Evolutionary conservation across 1,140 invertebrate species (phyloP), one percentile per base, ranked within the genome.

Genomic region (Papilio helenus): DNA sequence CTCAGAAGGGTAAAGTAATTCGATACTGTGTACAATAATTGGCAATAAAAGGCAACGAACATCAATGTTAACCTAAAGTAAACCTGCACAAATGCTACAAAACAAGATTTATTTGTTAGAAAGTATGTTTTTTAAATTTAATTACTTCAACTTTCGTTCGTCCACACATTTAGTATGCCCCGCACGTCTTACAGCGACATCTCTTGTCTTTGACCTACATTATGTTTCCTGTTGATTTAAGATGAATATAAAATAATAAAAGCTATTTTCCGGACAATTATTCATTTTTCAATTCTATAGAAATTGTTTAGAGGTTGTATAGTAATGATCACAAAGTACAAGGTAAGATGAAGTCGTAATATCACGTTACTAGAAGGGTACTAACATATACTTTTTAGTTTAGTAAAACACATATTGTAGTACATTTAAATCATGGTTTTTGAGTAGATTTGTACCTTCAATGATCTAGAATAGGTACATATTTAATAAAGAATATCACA

Each of bases 211-310:
- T 68, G 61, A 68, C 61, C 61, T 16, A 68, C 12, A 68, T 68
- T 29, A 68, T 16, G 61, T 68, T 68, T 68, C 61, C 61, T 68
- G 61, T 68, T 68, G 34, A 68, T 68, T n/a, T 29, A 68, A 68
- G 61, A 68, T 34, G 26, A 68, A 34, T n/a, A n/a, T n/a, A n/a
- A n/a, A n/a, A n/a, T 18, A 68, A 29, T 68, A 34, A 68, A 29
- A 68, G 26, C 61, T 29, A 68, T 68, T 68, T 68, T 68, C 61
- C 23, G 61, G 26, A 14, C 12, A 68, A 68, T 68, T 61, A 61
- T 61, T 26, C 23, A 61, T 14, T 61, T 68, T 68, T 14, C 61
- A 3, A 68, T 16, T 18, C 4, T 26, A 68, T 68, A 29, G 26
- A 34, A 68, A 68, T 29, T 68, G 61, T 68, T 29, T 29, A 16